Evolutionary conservation across 2,888 invertebrate species (phyloP), one percentile per base, ranked within the genome.

Genomic region (Macrophya alboannulata): DNA sequence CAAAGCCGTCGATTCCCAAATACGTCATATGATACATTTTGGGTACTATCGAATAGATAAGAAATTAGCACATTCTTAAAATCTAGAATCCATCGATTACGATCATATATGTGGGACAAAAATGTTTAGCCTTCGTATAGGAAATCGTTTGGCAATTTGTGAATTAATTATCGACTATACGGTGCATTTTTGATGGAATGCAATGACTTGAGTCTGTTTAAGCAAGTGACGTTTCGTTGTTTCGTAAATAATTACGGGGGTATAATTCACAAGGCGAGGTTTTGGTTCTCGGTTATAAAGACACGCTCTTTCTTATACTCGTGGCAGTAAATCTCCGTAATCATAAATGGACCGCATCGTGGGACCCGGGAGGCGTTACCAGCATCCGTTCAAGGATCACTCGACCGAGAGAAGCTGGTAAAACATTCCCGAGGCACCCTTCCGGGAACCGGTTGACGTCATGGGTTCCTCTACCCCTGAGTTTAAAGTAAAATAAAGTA

Each of bases 371-470:
- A 48, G 83, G 83, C 83, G 83, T 83, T 48, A 48, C 83, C 68
- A 68, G 83, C 68, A 83, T 48, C 81, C 40, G 81, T 55, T 55
- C 62, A 81, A 8, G 43, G 65, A 59, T 62, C 65, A 62, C n/a
- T 40, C 62, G 40, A 37, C n/a, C 25, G 25, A n/a, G 76, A n/a
- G n/a, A n/a, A 62, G 77, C n/a, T 55, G 25, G 21, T 45, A 45
- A 10, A 83, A 83, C 83, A 83, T 83, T 83, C 68, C 83, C 83
- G 83, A 83, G 25, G 71, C 68, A 71, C 83, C 83, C 83, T 83
- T 83, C 83, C 83, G 83, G 83, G 83, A 83, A 83, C 83, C 83
- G 17, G 68, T 68, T 83, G 83, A 83, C 83, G 68, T 83, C 83
- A 83, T 40, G 83, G 68, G 51, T 83, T 43, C 68, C 68, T 83